Percentiles rank a stretch among this genome's conserved stretches.
Conservation (phyloP, 2,797 vertebrate genomes). For the Enteromius anoplus region DNA sequence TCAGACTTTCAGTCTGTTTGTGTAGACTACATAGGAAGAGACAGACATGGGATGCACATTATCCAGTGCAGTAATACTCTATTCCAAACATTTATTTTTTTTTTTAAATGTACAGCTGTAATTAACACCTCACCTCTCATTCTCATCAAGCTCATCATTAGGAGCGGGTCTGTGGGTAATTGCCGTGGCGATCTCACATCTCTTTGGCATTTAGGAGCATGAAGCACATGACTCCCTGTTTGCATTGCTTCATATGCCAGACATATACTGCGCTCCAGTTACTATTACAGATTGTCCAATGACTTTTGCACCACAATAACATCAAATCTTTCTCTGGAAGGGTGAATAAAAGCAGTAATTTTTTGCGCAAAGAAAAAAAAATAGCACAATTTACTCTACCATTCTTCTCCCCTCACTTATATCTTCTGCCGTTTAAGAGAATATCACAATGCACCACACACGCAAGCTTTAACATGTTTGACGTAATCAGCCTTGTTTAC, state of each 20-base stretch:
- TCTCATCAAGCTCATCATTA: constrained; percentile 14
- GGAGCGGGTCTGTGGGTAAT: constrained; percentile 24
- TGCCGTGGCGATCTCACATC: constrained; percentile 28
- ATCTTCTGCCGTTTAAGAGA: too few relatives aligned
- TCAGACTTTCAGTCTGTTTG: neutral
- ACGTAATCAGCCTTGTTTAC: too few relatives aligned
- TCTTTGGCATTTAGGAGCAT: constrained; percentile 29
- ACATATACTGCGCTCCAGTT: neutral
- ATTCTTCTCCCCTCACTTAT: too few relatives aligned
- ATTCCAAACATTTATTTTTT: neutral
- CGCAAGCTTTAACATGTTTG: too few relatives aligned
- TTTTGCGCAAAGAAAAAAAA: too few relatives aligned
- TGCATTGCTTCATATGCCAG: neutral
- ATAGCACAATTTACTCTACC: too few relatives aligned
- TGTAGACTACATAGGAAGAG: neutral
- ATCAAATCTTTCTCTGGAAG: neutral
- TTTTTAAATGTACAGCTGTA: neutral
- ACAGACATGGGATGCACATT: neutral
- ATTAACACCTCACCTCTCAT: constrained; percentile 9
- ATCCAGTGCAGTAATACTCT: neutral
- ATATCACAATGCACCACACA: too few relatives aligned
- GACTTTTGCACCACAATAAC: neutral
- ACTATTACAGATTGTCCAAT: neutral
- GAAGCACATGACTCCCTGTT: neutral
- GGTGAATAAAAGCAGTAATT: neutral